Conservation (phyloP, 1,140 invertebrate genomes). For the Drosophila miranda region DNA sequence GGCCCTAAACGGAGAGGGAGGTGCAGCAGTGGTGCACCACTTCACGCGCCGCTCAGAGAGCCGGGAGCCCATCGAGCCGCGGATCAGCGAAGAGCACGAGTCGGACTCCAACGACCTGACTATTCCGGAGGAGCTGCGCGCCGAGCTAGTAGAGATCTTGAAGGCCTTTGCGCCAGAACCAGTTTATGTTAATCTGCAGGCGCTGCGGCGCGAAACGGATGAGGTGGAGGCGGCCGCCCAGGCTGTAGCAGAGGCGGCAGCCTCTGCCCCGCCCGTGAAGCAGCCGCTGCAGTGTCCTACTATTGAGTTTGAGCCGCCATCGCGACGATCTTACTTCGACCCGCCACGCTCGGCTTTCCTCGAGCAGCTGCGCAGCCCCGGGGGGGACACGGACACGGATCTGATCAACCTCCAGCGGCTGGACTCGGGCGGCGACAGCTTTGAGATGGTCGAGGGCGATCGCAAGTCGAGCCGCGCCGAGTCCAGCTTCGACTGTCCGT, state of each 20-base stretch:
- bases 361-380: conserved; percentile 76
- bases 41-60: conserved; percentile 78
- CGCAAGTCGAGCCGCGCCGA: conserved; percentile 79
- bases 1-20: conserved; percentile 61
- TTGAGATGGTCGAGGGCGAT: conserved; percentile 80
- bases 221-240: conserved; percentile 60
- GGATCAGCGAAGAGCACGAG: conserved; percentile 78
- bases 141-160: conserved; percentile 76
- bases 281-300: conserved; percentile 80
- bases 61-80: conserved; percentile 75
- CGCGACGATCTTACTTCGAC: conserved; percentile 81
- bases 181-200: conserved; percentile 81
- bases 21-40: conserved; percentile 50
- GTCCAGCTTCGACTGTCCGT: conserved; percentile 81
- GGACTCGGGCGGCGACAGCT: conserved; percentile 81
- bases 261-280: conserved; percentile 50
- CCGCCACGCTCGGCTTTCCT: conserved; percentile 80
- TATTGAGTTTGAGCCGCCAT: conserved; percentile 82
- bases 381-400: conserved; percentile 80
- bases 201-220: conserved; percentile 72
- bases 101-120: conserved; percentile 78
- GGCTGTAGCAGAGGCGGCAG: conserved; percentile 51
- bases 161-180: conserved; percentile 78
- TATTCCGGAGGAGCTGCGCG: conserved; percentile 73
- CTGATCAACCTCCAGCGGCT: conserved; percentile 80